Percentiles rank a stretch among this genome's conserved stretches.
phyloP scores from a whole-genome alignment of 2,113 vertebrate species.

The Alces alces region DNA sequence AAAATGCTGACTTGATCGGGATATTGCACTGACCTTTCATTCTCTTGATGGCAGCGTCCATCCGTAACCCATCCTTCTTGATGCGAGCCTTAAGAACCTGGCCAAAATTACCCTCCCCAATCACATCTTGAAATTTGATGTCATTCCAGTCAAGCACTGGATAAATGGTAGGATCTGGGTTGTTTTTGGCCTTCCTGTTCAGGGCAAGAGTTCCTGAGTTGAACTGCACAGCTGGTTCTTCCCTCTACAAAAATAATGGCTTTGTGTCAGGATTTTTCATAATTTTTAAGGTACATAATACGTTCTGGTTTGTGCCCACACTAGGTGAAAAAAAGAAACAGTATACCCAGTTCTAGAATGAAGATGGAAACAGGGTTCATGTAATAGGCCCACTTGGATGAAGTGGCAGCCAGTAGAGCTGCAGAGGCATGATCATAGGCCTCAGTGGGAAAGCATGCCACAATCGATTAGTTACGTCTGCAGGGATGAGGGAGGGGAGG shows the following conservation, averaged over 20 bases:
- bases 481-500: fast-evolving
- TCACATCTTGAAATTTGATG: conserved; percentile 94
- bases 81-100: conserved; percentile 92
- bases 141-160: conserved; percentile 92
- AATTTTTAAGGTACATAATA: neutral
- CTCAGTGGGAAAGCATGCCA: neutral
- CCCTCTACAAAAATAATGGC: conserved; percentile 80
- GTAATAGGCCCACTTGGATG: neutral
- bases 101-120: conserved; percentile 92
- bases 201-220: conserved; percentile 88
- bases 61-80: conserved; percentile 90
- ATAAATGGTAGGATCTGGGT: conserved; percentile 86
- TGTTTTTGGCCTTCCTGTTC: conserved; percentile 85
- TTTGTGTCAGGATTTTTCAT: conserved; percentile 40
- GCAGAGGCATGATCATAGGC: neutral
- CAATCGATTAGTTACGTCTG: neutral
- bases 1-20: neutral
- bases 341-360: neutral
- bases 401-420: neutral
- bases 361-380: neutral
- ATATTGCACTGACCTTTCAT: conserved; percentile 86
- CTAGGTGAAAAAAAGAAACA: neutral
- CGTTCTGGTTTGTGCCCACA: neutral
- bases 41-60: conserved; percentile 92
- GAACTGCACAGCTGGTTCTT: conserved; percentile 92